Evolutionary conservation across 2,888 invertebrate species (phyloP).

Genomic region (Entomobrya multifasciata): DNA sequence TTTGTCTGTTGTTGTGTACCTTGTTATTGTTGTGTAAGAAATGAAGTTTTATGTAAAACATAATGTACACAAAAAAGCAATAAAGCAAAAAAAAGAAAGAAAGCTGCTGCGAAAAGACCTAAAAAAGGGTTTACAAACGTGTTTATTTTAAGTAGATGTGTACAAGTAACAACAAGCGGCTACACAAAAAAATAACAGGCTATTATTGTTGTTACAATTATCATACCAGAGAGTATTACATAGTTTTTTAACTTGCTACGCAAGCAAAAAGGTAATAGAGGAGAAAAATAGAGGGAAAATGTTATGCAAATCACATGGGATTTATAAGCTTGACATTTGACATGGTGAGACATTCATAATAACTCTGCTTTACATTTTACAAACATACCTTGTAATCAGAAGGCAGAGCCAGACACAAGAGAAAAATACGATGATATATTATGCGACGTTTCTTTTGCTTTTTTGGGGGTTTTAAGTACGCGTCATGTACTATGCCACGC

Average conservation of each 20-base stretch:
- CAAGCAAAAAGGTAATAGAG: no score
- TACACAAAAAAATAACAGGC: neutral
- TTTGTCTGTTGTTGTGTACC: conserved; percentile 1
- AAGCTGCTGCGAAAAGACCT: conserved; percentile 20
- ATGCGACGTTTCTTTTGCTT: no score
- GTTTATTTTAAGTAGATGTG: no score
- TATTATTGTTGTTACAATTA: conserved; percentile 13
- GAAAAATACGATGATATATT: conserved; percentile 10
- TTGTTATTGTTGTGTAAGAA: neutral
- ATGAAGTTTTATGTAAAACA: no score
- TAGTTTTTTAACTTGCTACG: no score
- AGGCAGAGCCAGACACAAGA: neutral
- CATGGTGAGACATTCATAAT: conserved; percentile 57
- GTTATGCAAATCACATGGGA: conserved; percentile 65
- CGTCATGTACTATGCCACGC: neutral
- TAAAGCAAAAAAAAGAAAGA: neutral
- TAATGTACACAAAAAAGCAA: neutral
- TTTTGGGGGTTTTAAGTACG: no score
- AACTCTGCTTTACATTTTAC: no score
- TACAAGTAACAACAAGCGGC: conserved; percentile 16
- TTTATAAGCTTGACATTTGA: conserved; percentile 66
- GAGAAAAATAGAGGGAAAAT: conserved; percentile 14
- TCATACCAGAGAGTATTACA: no score
- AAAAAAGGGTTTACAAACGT: conserved; percentile 7
- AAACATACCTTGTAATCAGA: conserved; percentile 50